Percentiles rank a stretch among this genome's conserved stretches.
Evolutionary conservation across 2,113 vertebrate species (phyloP).

Genomic region (Anolis sagrei): DNA sequence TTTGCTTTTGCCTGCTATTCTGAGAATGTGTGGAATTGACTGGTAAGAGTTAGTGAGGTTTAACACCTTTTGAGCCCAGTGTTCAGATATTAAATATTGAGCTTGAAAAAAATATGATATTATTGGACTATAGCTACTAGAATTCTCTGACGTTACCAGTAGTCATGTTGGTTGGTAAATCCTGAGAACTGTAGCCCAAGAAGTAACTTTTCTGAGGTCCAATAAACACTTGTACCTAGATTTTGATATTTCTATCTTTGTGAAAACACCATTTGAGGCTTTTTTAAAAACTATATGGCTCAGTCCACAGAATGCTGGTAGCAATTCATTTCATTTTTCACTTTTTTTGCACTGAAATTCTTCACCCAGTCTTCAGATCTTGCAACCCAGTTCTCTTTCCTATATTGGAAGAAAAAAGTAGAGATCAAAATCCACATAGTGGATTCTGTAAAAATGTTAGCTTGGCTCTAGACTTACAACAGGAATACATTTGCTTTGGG

Average conservation of each 20-base stretch:
- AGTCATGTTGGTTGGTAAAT: too few relatives aligned
- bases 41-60: too few relatives aligned
- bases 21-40: background rate
- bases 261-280: background rate
- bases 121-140: too few relatives aligned
- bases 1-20: background rate
- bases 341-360: background rate
- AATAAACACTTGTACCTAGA: too few relatives aligned
- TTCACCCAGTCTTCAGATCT: background rate
- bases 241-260: background rate
- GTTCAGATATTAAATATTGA: too few relatives aligned
- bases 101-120: too few relatives aligned
- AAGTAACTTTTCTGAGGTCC: too few relatives aligned
- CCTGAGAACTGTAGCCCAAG: too few relatives aligned
- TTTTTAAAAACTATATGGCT: background rate
- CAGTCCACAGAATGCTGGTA: background rate
- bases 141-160: too few relatives aligned
- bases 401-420: background rate
- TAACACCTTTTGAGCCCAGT: too few relatives aligned
- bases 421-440: background rate
- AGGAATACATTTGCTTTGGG: too few relatives aligned
- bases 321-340: background rate
- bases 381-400: too few relatives aligned
- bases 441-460: background rate
- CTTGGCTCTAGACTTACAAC: background rate